Evolutionary conservation across 1,140 invertebrate species (phyloP), one percentile per base, ranked within the genome.

Genomic region (Zaprionus capensis): DNA sequence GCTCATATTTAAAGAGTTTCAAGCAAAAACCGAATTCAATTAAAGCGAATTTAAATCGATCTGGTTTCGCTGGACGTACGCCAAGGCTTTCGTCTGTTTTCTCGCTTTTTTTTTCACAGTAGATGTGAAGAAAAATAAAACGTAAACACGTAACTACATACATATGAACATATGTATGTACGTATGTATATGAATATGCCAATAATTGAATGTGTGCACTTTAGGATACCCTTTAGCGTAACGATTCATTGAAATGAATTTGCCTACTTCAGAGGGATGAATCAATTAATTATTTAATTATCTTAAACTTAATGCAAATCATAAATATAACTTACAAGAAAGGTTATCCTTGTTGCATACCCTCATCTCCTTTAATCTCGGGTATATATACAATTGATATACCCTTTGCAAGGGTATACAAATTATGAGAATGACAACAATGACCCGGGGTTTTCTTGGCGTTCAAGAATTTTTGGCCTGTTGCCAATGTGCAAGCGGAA

Each of bases 371-470:
- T 31, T 9, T 9, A 0, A 34, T 11, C 26, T 28, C 26, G 24
- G 7, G 31, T 4, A 11, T 11, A 11, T 34, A 11, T 34, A 34
- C 0, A 6, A 9, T 46, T 17, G 17, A 46, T 46, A 46, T 17
- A 46, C 41, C 41, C n/a, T 46, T 46, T 5, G 36, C 36, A 15
- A 15, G 36, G 36, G 36, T 38, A 38, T 38, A 9, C n/a, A 46
- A 64, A 85, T 85, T 73, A 79, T 73, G 62, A 67, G 69, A 80
- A 76, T 88, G 83, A 83, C 84, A 87, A 78, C 84, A 88, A 88
- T 87, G 83, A 88, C 80, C 83, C 77, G 83, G 76, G 76, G 68
- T 64, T 74, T 78, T 61, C 44, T 55, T 78, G 68, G 82, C 78
- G 67, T 66, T 26, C 26, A 34, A 64, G 82, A 78, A 81, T 65